A percentile compares a stretch with the other conserved stretches of the same genome.
These are phyloP conservation scores for Lynx canadensis DNA, from an alignment of 2,113 vertebrate genomes.

Conservation along the genomic window DNA sequence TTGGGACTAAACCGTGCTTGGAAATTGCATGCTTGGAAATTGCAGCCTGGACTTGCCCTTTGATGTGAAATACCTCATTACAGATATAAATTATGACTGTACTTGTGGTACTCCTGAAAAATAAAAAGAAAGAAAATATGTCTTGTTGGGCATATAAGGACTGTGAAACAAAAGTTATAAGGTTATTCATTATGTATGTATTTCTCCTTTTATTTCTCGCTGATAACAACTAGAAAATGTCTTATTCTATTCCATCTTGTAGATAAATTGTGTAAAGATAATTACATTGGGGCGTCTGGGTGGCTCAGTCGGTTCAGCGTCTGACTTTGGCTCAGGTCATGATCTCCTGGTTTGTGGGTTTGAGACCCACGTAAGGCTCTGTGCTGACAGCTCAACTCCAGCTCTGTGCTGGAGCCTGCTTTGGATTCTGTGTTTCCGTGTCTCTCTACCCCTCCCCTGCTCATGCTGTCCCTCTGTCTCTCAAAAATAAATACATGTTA, in stretches of 20 bases:
- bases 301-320: too few relatives aligned
- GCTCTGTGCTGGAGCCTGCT: too few relatives aligned
- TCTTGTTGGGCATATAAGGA: neutral
- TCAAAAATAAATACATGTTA: too few relatives aligned
- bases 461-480: too few relatives aligned
- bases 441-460: too few relatives aligned
- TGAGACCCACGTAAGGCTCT: too few relatives aligned
- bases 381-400: too few relatives aligned
- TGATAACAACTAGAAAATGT: conserved; percentile 32
- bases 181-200: neutral
- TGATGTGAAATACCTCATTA: conserved; percentile 49
- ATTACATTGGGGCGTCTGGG: neutral
- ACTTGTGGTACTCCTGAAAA: neutral
- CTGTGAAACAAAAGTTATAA: neutral
- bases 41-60: neutral
- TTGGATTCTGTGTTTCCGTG: too few relatives aligned
- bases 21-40: neutral
- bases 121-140: neutral
- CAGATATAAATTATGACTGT: conserved; percentile 50
- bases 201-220: conserved; percentile 29
- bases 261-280: conserved; percentile 27
- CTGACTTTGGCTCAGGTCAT: too few relatives aligned
- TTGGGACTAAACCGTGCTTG: neutral
- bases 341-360: too few relatives aligned
- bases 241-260: conserved; percentile 15